A percentile compares a stretch with the other conserved stretches of the same genome.
phyloP scores from a whole-genome alignment of 2,797 vertebrate species.

The Alcedo atthis region DNA sequence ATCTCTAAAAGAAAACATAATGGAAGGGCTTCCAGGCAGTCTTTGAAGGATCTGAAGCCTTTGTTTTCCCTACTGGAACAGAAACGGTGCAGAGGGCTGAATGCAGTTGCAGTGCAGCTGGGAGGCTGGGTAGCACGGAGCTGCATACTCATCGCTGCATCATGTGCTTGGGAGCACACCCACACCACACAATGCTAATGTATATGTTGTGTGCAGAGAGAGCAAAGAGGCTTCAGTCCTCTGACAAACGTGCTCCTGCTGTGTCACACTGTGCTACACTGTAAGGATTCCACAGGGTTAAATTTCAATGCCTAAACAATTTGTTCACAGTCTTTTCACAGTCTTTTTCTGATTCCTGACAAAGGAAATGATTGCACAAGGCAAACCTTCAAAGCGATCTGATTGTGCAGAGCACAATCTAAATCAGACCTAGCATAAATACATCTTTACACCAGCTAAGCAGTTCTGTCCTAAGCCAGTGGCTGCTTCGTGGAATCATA shows the following conservation, averaged over 20 bases:
- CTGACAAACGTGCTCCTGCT: constrained; percentile 62
- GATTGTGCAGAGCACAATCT: constrained; percentile 50
- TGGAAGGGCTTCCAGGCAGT: neutral
- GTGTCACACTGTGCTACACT: constrained; percentile 62
- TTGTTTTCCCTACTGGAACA: neutral
- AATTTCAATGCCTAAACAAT: constrained; percentile 66
- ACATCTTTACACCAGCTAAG: neutral
- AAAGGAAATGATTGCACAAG: constrained; percentile 61
- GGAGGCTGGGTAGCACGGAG: neutral
- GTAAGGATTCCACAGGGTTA: constrained; percentile 68
- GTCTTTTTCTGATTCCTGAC: constrained; percentile 63
- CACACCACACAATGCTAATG: constrained; percentile 46
- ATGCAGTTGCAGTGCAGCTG: neutral
- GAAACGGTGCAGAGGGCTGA: neutral
- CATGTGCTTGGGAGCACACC: neutral
- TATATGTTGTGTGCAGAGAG: constrained; percentile 38
- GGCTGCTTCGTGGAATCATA: neutral
- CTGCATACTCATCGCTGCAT: neutral
- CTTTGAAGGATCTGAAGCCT: neutral
- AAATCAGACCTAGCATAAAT: constrained; percentile 49
- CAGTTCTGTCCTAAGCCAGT: constrained; percentile 1
- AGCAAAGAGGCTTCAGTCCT: constrained; percentile 47
- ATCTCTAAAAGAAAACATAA: neutral
- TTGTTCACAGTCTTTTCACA: constrained; percentile 65
- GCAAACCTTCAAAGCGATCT: constrained; percentile 51